A percentile compares a stretch with the other conserved stretches of the same genome.
Evolutionary conservation across 2,113 vertebrate genomes (phyloP).

Genomic region (Mesocricetus auratus): DNA sequence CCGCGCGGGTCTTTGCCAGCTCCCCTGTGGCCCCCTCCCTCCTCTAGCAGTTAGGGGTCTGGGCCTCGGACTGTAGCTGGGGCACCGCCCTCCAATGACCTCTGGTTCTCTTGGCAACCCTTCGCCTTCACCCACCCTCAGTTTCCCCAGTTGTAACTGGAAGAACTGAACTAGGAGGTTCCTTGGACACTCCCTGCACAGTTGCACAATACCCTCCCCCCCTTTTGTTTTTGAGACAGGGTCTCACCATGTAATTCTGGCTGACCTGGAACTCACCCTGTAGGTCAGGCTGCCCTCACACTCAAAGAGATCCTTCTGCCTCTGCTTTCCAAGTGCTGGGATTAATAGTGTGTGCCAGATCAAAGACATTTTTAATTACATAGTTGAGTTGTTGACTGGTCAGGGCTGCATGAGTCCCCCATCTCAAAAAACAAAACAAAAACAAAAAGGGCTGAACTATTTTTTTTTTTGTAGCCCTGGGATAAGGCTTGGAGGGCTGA

Average conservation of each 20-base stretch:
- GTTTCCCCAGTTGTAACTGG: slow-evolving; percentile 20
- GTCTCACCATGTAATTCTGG: background rate
- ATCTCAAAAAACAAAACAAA: background rate
- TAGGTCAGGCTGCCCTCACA: background rate
- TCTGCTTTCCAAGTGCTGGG: background rate
- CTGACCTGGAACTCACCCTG: background rate
- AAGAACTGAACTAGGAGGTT: background rate
- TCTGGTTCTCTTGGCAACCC: background rate
- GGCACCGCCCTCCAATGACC: background rate
- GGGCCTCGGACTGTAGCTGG: background rate
- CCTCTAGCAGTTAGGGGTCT: background rate
- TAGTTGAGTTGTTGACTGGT: background rate
- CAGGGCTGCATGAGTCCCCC: background rate
- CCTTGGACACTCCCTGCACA: too few species aligned
- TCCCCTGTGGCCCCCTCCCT: background rate
- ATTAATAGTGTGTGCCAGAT: background rate
- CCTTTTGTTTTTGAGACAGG: background rate
- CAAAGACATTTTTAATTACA: background rate
- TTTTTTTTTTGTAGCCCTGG: background rate
- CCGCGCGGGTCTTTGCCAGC: slow-evolving; percentile 69
- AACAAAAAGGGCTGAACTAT: background rate
- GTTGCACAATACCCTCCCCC: background rate
- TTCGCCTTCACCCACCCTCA: background rate
- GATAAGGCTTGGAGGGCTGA: background rate
- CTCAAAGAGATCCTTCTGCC: background rate